Conservation (phyloP, 2,113 vertebrate species). For the Casuarius casuarius region DNA sequence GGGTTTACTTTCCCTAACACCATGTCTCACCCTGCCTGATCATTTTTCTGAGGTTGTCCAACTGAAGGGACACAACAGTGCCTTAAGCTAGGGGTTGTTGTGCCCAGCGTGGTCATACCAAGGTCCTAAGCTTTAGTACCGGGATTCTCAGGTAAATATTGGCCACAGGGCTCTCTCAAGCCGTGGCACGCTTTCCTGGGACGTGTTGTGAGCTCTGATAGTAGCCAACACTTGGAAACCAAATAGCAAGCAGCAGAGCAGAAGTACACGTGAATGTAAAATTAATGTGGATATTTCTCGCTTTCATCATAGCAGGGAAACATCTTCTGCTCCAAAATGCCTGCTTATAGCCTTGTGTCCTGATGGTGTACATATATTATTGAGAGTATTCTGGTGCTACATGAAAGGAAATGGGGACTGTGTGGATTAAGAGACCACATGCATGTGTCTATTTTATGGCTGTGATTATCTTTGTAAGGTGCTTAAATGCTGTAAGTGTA, state of each 20-base stretch:
- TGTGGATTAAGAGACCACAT: slow-evolving; percentile 65
- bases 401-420: slow-evolving; percentile 23
- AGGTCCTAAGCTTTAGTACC: not conserved
- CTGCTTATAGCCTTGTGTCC: slow-evolving; percentile 13
- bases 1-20: not conserved
- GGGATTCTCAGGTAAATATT: accelerated
- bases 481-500: slow-evolving; percentile 54
- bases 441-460: slow-evolving; percentile 50
- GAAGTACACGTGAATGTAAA: slow-evolving; percentile 36
- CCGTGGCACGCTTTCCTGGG: not conserved
- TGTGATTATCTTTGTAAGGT: slow-evolving; percentile 66
- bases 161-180: not conserved
- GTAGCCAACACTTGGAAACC: not conserved
- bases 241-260: slow-evolving; percentile 16
- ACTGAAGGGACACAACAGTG: not conserved
- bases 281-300: slow-evolving; percentile 39
- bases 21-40: not conserved
- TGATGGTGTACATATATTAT: not conserved
- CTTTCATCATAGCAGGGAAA: slow-evolving; percentile 42
- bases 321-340: slow-evolving; percentile 19
- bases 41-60: not conserved
- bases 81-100: not conserved
- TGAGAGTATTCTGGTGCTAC: slow-evolving; percentile 24
- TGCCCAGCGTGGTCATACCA: not conserved
- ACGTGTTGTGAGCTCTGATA: not conserved